Evolutionary conservation across 2,888 invertebrate species (phyloP), one percentile per base, ranked within the genome.

Genomic region (Deilephila porcellus): DNA sequence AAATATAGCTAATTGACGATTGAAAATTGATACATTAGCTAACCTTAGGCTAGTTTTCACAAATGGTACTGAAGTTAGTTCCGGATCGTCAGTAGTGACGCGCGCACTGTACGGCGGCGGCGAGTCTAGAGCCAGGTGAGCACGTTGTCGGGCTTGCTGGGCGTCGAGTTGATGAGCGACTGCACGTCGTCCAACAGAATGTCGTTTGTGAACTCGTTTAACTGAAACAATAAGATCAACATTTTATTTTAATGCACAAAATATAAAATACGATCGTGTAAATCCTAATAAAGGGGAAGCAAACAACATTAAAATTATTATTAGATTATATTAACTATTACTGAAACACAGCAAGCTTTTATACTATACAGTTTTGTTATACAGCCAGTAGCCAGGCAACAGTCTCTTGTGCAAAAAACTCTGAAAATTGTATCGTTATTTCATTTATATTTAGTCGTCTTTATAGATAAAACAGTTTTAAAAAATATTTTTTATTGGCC

Each of bases 131-230:
- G 96, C 98, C 98, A 98, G 88, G 98, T 98, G 86, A 98, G 96
- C 87, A 97, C 97, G 91, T 97, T 97, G 91, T 97, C 97, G 88
- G 97, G 96, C 95, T 98, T 98, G 92, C 96, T 97, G 86, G 97
- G 96, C 86, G 97, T 96, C 82, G 98, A 97, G 95, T 97, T 98
- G 88, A 98, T 98, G 87, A 98, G 96, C 82, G 97, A 98, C 93
- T 98, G 98, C 88, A 98, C 98, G 92, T 97, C 97, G 86, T 98
- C 98, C 92, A 98, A 95, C 89, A 98, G 95, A 89, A 98, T 97
- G 90, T 97, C 98, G 92, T 96, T 97, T 88, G 97, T 97, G 90
- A 98, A 97, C 92, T 98, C 98, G 87, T 97, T 97, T 88, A 98
- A 95, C 97, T 97, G 95, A 77, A 95, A 95, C 78, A 77, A 79